Base-by-base conservation (phyloP, 2,113 vertebrate genomes). In the Chlamydotis undulata region DNA sequence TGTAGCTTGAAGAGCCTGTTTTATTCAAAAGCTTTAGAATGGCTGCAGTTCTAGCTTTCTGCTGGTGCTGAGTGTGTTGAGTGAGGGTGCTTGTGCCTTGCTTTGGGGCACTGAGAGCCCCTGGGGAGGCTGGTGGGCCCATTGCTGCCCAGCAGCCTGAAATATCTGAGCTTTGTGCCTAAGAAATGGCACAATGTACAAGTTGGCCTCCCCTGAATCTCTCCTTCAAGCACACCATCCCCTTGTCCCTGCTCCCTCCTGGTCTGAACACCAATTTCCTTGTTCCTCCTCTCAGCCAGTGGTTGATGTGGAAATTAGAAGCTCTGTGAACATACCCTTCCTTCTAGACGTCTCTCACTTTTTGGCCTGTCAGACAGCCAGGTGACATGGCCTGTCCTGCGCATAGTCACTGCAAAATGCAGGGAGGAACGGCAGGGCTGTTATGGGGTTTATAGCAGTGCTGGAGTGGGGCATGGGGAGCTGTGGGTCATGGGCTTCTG, bases 41-140 rank as follows among this genome's bases (percentile, higher is more conserved):
- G 12, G 23, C 10, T 15, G 21, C 29, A 39, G 56, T 41, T 70
- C 28, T 35, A 15, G 14, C 7, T 75, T 23, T 65, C 18, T 25
- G 22, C 28, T 53, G 37, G 12, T 47, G 29, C 56, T 5, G 33
- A 13, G 18, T 2, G 10, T 7, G 14, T 39, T 52, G 55, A 17
- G 28, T n/a, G 0, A 5, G 43, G 45, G 7, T 78, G 52, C 24
- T 41, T 16, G 25, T 47, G 24, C 59, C 33, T 73, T 68, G 10
- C 24, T 14, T 24, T 7, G 12, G n/a, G 47, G 22, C 5, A 17
- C 21, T 21, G 50, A 39, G 33, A 57, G 14, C 26, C 33, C 18
- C 14, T 23, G 25, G 17, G 22, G 14, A 52, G 57, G 35, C 28
- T 50, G 0, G 0, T 11, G 52, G 26, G 39, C 12, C 23, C 0